These are phyloP conservation scores for Thalassarche chlororhynchos DNA, from an alignment of 2,113 vertebrate species.

Conservation along the genomic window DNA sequence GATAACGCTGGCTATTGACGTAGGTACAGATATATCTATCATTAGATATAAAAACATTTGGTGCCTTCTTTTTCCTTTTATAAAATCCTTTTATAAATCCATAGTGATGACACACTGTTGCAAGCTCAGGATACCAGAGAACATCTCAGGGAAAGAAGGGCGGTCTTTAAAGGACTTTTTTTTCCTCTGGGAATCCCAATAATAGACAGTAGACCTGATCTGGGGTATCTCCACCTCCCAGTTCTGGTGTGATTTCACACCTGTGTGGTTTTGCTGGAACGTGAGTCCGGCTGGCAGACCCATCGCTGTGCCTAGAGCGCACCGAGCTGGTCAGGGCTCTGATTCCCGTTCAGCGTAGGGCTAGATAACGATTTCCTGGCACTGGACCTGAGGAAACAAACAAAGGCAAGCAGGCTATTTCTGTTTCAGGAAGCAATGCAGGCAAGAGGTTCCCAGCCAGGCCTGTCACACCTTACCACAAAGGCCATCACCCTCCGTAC, in stretches of 20 bases:
- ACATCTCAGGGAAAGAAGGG: neutral
- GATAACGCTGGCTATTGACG: neutral
- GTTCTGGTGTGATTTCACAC: neutral
- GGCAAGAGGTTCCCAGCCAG: neutral
- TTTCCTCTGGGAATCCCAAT: neutral
- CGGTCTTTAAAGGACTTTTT: neutral
- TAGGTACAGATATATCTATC: neutral
- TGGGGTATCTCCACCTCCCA: neutral
- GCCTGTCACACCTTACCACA: neutral
- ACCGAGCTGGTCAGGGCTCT: neutral
- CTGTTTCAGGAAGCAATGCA: neutral
- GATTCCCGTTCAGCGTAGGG: constrained; percentile 5
- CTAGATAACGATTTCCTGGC: constrained; percentile 9
- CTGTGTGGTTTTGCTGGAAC: neutral
- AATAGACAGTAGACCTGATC: neutral
- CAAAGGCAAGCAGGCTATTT: neutral
- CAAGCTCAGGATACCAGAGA: neutral
- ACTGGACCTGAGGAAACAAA: constrained; percentile 21
- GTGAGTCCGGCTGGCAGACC: neutral
- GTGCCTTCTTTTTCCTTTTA: neutral
- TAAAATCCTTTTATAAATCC: constrained; percentile 33
- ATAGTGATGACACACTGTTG: neutral
- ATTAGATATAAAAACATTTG: neutral
- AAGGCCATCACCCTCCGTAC: neutral
- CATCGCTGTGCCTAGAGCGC: constrained; percentile 40